A percentile compares a stretch with the other conserved stretches of the same genome.
Evolutionary conservation across 2,888 invertebrate species (phyloP).

Genomic region (Antheraea yamamai): DNA sequence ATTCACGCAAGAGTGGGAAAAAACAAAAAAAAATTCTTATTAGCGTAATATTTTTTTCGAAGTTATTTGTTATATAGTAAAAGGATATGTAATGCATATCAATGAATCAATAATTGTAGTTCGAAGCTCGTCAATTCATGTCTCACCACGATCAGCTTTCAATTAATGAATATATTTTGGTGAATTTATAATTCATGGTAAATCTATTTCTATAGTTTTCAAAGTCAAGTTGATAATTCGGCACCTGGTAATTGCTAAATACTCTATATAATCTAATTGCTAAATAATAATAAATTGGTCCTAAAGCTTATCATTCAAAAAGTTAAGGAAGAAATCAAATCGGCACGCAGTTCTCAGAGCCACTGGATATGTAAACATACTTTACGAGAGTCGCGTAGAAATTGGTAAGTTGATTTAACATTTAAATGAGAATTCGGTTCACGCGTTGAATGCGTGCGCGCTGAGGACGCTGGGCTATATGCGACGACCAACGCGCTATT

Average conservation of each 20-base stretch:
- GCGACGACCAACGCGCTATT: conserved; percentile 20
- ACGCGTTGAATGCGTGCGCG: conserved; percentile 68
- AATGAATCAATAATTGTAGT: not conserved
- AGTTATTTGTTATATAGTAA: too few relatives aligned
- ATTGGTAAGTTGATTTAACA: conserved; percentile 69
- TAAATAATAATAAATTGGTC: not conserved
- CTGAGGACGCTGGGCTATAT: conserved; percentile 32
- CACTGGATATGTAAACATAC: conserved; percentile 50
- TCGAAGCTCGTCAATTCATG: not conserved
- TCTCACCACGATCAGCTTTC: not conserved
- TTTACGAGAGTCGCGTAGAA: conserved; percentile 51
- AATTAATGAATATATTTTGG: not conserved
- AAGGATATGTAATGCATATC: too few relatives aligned
- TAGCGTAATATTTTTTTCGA: too few relatives aligned
- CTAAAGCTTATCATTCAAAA: conserved; percentile 40
- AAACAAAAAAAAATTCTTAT: too few relatives aligned
- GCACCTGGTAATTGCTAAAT: not conserved
- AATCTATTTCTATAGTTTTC: not conserved
- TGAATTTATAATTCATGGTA: not conserved
- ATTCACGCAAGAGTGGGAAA: not conserved
- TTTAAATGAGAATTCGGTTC: conserved; percentile 73
- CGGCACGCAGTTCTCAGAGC: conserved; percentile 37
- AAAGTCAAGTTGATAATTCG: not conserved
- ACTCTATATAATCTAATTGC: not conserved
- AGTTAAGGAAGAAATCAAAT: conserved; percentile 34